phyloP scores from a whole-genome alignment of 2,113 vertebrate genomes.

The Cyanistes caeruleus region DNA sequence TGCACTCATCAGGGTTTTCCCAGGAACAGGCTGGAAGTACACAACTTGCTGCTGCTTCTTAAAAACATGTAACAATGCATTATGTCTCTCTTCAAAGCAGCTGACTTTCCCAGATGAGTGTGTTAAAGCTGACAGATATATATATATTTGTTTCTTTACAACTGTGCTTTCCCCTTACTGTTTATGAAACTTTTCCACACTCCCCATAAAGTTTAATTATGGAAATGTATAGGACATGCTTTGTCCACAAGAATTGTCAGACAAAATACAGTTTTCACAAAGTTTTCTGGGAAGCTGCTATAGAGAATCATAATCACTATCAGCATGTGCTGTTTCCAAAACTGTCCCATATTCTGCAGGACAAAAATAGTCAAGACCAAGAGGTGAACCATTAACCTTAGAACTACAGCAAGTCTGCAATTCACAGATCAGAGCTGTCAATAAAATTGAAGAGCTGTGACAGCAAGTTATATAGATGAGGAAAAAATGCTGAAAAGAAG shows the following conservation, averaged over 20 bases:
- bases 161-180: background rate
- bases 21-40: background rate
- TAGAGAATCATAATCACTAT: background rate
- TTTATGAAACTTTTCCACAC: background rate
- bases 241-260: background rate
- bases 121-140: background rate
- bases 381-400: background rate
- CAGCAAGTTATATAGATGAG: background rate
- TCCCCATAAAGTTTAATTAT: background rate
- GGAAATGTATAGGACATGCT: background rate
- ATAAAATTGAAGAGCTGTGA: background rate
- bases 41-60: constrained; percentile 2
- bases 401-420: background rate
- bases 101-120: background rate
- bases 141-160: background rate
- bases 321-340: background rate
- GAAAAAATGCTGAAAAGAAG: background rate
- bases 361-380: background rate
- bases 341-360: background rate
- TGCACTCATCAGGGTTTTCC: constrained; percentile 31
- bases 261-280: background rate
- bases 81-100: background rate
- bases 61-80: background rate
- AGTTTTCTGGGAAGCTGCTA: background rate
- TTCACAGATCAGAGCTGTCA: background rate